Conservation (phyloP, 2,888 invertebrate species). For the Nymphalis polychloros region DNA sequence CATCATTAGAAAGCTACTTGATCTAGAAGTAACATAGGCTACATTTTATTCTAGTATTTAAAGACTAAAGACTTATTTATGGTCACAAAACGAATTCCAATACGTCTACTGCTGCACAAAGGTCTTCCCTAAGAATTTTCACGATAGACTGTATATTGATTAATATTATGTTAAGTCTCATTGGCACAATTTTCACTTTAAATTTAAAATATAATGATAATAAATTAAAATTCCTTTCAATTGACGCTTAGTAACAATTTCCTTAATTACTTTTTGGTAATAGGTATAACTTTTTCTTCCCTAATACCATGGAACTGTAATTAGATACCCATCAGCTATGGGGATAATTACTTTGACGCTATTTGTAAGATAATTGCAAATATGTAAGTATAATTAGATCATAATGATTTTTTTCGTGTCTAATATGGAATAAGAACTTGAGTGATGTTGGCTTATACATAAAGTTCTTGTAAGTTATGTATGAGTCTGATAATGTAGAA, state of each 20-base stretch:
- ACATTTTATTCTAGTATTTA: no score
- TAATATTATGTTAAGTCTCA: no score
- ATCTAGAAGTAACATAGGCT: no score
- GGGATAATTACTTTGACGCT: slow-evolving; percentile 13
- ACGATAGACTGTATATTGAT: no score
- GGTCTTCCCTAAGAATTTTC: no score
- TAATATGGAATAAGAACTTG: slow-evolving; percentile 9
- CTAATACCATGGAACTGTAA: neutral
- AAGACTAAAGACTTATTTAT: no score
- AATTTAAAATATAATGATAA: neutral
- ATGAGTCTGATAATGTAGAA: neutral
- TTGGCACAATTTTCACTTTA: no score
- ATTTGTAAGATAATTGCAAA: slow-evolving; percentile 1
- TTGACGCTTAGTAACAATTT: neutral
- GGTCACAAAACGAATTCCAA: no score
- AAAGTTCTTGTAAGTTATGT: neutral
- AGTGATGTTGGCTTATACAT: neutral
- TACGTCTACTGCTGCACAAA: no score
- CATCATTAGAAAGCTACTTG: no score
- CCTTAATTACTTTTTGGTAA: neutral
- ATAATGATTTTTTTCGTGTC: neutral
- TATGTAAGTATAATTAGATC: neutral
- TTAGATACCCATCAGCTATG: slow-evolving; percentile 8
- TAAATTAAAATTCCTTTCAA: neutral
- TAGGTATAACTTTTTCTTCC: neutral